Percentiles rank a stretch among this genome's conserved stretches.
phyloP scores from a whole-genome alignment of 2,888 invertebrate species.

The Pristionchus japonicus region DNA sequence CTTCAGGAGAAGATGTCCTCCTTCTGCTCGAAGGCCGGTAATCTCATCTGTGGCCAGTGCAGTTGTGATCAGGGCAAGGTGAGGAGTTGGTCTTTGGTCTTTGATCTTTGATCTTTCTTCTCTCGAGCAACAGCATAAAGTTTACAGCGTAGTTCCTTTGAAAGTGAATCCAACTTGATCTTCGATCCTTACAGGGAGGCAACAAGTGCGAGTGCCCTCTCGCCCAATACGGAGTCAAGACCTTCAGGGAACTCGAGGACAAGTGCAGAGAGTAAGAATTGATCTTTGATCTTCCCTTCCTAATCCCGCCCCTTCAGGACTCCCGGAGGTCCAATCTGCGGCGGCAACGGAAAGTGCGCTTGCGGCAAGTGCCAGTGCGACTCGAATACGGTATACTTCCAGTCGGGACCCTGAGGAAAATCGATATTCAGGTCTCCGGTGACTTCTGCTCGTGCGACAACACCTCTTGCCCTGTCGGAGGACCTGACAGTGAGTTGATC shows the following conservation, averaged over 20 bases:
- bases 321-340: conserved; percentile 54
- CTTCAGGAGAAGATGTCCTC: conserved; percentile 59
- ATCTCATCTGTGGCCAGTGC: conserved; percentile 63
- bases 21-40: conserved; percentile 55
- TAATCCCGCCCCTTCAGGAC: conserved; percentile 48
- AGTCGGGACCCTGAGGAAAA: too few species aligned
- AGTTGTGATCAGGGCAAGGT: conserved; percentile 44
- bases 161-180: too few species aligned
- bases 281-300: conserved; percentile 29
- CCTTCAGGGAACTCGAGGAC: conserved; percentile 55
- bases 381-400: not conserved
- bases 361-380: conserved; percentile 68
- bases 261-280: conserved; percentile 58
- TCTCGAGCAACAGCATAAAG: too few species aligned
- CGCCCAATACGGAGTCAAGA: conserved; percentile 56
- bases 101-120: conserved; percentile 21
- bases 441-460: conserved; percentile 67
- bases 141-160: too few species aligned
- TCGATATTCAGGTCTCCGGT: conserved; percentile 60
- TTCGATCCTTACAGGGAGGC: conserved; percentile 53
- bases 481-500: conserved; percentile 51
- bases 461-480: conserved; percentile 58
- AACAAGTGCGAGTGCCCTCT: conserved; percentile 74
- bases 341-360: conserved; percentile 48
- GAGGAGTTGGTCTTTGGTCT: not conserved